phyloP scores from a whole-genome alignment of 2,888 invertebrate species.

The Parasteatoda lunata region DNA sequence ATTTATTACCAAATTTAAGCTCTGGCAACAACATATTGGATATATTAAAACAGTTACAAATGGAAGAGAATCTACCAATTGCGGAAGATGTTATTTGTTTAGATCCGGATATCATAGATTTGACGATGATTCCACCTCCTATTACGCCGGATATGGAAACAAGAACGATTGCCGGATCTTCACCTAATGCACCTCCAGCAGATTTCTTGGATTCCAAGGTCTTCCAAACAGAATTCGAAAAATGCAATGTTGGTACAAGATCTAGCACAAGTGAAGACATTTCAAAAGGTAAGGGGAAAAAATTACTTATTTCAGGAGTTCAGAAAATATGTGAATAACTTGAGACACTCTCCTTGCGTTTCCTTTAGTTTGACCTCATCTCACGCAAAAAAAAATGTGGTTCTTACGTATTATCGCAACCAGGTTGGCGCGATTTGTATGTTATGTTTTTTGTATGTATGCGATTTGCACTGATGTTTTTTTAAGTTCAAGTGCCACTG shows the following conservation, averaged over 20 bases:
- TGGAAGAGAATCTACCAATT: conserved; percentile 74
- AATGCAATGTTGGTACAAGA: conserved; percentile 10
- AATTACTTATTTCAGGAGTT: too few species aligned
- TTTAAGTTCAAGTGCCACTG: too few species aligned
- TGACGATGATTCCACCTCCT: conserved; percentile 90
- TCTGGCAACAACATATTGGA: conserved; percentile 72
- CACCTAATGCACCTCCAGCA: conserved; percentile 40
- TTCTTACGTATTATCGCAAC: too few species aligned
- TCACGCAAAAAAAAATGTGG: too few species aligned
- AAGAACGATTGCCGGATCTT: conserved; percentile 28
- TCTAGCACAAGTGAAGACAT: too few species aligned
- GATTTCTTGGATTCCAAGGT: conserved; percentile 34
- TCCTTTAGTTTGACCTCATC: too few species aligned
- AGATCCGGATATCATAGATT: conserved; percentile 91
- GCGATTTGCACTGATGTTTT: too few species aligned
- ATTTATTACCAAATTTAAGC: conserved; percentile 76
- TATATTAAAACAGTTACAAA: conserved; percentile 74
- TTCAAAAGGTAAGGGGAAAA: too few species aligned
- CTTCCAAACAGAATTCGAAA: conserved; percentile 28
- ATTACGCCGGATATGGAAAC: conserved; percentile 79
- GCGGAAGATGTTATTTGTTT: conserved; percentile 78
- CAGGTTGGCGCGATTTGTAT: too few species aligned
- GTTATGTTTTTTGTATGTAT: too few species aligned
- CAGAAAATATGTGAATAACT: too few species aligned
- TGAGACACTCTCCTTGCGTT: too few species aligned